phyloP scores from a whole-genome alignment of 2,888 invertebrate species.

The Philereme transversata region DNA sequence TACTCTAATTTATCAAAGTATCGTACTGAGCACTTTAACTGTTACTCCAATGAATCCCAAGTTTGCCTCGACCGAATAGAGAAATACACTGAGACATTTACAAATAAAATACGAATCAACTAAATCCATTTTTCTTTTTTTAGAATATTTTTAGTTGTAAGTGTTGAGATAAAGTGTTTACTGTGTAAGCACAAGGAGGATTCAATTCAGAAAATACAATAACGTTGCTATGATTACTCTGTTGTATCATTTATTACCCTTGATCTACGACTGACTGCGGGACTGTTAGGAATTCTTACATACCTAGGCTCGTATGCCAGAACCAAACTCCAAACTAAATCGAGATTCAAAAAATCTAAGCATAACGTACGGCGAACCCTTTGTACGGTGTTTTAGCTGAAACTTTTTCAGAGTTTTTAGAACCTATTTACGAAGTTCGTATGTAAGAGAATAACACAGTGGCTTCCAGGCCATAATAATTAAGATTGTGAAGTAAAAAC shows the following conservation, averaged over 20 bases:
- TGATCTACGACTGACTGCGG: not conserved
- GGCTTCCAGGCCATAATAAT: conserved; percentile 4
- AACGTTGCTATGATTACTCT: conserved; percentile 86
- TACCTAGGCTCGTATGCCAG: no score
- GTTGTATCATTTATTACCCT: conserved; percentile 62
- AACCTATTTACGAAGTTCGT: no score
- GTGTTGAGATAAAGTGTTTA: conserved; percentile 88
- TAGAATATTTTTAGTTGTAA: conserved; percentile 88
- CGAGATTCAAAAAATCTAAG: no score
- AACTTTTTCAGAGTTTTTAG: no score
- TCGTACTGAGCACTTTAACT: conserved; percentile 70
- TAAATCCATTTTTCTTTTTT: conserved; percentile 77
- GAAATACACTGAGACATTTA: conserved; percentile 79
- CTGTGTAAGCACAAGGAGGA: conserved; percentile 88
- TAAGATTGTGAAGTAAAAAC: conserved; percentile 3
- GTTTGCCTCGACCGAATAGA: conserved; percentile 71
- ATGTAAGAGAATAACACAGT: not conserved
- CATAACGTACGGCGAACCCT: no score
- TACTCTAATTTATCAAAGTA: conserved; percentile 63
- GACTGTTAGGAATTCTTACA: no score
- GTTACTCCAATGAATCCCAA: conserved; percentile 64
- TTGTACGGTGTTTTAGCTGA: no score
- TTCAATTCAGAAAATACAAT: conserved; percentile 88
- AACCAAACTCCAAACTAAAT: no score
- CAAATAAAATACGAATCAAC: conserved; percentile 58